Evolutionary conservation across 1,140 invertebrate genomes (phyloP), one percentile per base, ranked within the genome.

Genomic region (Cheumatopsyche charites): DNA sequence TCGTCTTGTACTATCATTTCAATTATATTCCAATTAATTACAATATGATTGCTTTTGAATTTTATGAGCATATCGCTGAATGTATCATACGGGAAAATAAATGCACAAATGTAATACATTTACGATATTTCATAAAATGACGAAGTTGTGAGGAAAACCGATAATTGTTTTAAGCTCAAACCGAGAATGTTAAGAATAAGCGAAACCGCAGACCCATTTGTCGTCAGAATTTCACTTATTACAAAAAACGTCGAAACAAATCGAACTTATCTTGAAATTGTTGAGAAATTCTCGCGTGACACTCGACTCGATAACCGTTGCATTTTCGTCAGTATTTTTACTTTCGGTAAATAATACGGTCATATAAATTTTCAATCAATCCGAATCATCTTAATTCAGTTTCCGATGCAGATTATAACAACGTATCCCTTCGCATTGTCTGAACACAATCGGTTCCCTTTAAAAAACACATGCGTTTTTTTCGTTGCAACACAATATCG

Each of bases 401-500:
- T 17, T 52, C 19, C 15, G 47, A 17, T 52, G 1, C 5, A 17
- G 7, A 52, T 9, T 52, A 52, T 52, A 9, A 36, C 29, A 36
- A 36, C 29, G 3, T 36, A 36, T 36, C 29, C 29, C 29, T 36
- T 36, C 29, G 3, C 29, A 36, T 36, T 36, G 29, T 36, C 45
- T 13, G 45, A 9, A 15, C 47, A 52, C 15, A 52, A 17, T 17
- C 19, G 47, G 1, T 1, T 52, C 47, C 47, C 15, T 52, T 52
- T 15, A 52, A 52, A 15, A 19, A 52, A 17, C 47, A 52, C 47
- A 17, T 52, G 47, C n/a, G 17, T 45, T 36, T 36, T 9, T 36
- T 1, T n/a, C 47, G 55, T 58, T 58, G 55, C 55, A 58, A 58
- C 23, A 52, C 15, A 3, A 19, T 11, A 23, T 55, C 49, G 29